phyloP scores from a whole-genome alignment of 2,113 vertebrate genomes.

The Tachysurus fulvidraco region DNA sequence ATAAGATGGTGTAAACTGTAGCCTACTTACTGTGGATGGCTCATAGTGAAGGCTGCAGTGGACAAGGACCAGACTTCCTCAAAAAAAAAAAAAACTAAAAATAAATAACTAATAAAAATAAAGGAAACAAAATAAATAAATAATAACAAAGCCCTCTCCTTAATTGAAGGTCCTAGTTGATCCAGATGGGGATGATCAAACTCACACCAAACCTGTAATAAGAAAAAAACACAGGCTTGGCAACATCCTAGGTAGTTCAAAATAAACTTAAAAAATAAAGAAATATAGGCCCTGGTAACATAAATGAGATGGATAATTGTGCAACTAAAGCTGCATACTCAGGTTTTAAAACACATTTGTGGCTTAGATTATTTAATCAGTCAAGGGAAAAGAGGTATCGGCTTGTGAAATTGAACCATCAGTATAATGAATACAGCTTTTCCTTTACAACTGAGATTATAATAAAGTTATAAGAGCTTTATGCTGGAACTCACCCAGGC shows the following conservation, averaged over 20 bases:
- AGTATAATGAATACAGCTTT: conserved; percentile 21
- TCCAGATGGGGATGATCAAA: conserved; percentile 59
- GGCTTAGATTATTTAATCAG: conserved; percentile 35
- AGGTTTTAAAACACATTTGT: conserved; percentile 26
- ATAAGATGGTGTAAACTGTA: conserved; percentile 34
- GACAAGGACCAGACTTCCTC: conserved; percentile 58
- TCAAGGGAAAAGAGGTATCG: conserved; percentile 33
- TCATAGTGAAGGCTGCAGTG: conserved; percentile 68
- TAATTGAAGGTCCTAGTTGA: conserved; percentile 60
- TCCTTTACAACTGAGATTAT: conserved; percentile 15
- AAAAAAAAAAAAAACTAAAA: conserved; percentile 49
- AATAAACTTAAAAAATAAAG: background rate
- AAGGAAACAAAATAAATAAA: background rate
- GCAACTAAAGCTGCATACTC: conserved; percentile 3
- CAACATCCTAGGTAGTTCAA: background rate
- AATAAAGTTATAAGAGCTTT: conserved; percentile 17
- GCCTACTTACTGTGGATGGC: conserved; percentile 75
- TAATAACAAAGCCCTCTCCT: conserved; percentile 36
- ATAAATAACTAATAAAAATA: background rate
- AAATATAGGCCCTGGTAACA: conserved; percentile 1
- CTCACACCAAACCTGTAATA: conserved; percentile 66
- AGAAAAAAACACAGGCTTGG: conserved; percentile 30
- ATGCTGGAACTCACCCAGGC: background rate
- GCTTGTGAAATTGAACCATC: conserved; percentile 43
- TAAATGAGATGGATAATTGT: conserved; percentile 15